These are phyloP conservation scores for Tachuris rubrigastra DNA, from an alignment of 2,113 vertebrate genomes.

Conservation along the genomic window DNA sequence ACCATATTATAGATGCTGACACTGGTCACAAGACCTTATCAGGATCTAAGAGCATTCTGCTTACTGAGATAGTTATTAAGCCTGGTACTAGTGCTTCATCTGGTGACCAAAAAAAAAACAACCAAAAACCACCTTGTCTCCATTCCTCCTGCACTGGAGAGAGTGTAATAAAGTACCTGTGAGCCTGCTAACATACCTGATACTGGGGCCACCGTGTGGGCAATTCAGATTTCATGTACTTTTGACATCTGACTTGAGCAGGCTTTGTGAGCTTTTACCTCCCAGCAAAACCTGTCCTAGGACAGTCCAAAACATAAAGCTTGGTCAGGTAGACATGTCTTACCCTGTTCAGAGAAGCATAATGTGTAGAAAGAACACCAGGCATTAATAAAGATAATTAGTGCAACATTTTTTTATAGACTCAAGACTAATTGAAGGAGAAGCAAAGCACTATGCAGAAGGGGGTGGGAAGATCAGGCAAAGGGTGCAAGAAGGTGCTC, in stretches of 20 bases:
- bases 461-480: background rate
- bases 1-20: background rate
- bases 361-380: background rate
- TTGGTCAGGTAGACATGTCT: background rate
- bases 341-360: background rate
- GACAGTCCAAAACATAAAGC: background rate
- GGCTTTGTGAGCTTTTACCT: background rate
- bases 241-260: background rate
- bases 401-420: background rate
- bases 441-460: background rate
- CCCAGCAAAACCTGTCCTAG: background rate
- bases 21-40: background rate
- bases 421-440: background rate
- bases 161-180: background rate
- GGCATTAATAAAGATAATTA: background rate
- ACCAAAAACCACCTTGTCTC: background rate
- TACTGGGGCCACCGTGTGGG: background rate
- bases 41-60: background rate
- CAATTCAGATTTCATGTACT: background rate
- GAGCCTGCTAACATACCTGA: background rate
- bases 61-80: background rate
- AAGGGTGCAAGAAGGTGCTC: background rate
- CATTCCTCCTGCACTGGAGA: background rate
- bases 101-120: background rate
- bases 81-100: background rate